Base-by-base conservation (phyloP, 2,888 invertebrate genomes). In the Chymomyza procnemis region DNA sequence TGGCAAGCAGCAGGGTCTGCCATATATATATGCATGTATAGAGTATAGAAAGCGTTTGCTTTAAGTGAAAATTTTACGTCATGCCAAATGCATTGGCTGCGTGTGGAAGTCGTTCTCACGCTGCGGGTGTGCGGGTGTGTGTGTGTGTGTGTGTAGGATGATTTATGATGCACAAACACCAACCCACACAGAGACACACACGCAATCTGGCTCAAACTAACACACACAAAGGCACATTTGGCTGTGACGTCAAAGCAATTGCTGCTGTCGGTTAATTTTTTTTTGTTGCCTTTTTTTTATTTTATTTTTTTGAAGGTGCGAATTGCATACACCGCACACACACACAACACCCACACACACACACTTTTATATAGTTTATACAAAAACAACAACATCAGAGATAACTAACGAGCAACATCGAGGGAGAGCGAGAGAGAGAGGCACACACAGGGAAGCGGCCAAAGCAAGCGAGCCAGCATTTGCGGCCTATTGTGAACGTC, bases 71-170 rank as follows among this genome's bases (percentile, higher is more conserved):
- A 69, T 67, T 68, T 66, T 71, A 73, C 66, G 69, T 67, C 69
- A 61, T 67, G 62, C 52, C 34, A 75, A 78, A 70, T 78, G 78
- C 75, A 67, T 4, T 41, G 34, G 12, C 9, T 41, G 34, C 34
- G 34, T 41, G 34, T 41, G 12, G 12, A 41, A 41, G 34, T 41
- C 34, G 34, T 12, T 41, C 12, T 41, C 34, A 2, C 3, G 34
- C 12, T 16, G 18, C 9, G 30, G 18, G 47, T 16, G 34, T 64
- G 47, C 47, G 67, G 19, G 59, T 22, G 8, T 14, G 19, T 21
- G 54, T 54, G 50, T 73, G 66, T 62, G 67, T 63, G 66, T 68
- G 70, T 66, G 82, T 64, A 65, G 55, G 70, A 79, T 81, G 81
- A 79, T 79, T 79, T 82, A 79, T 74, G 69, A 26, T 61, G 34